Evolutionary conservation across 1,140 invertebrate genomes (phyloP).

Genomic region (Coelopa frigida): DNA sequence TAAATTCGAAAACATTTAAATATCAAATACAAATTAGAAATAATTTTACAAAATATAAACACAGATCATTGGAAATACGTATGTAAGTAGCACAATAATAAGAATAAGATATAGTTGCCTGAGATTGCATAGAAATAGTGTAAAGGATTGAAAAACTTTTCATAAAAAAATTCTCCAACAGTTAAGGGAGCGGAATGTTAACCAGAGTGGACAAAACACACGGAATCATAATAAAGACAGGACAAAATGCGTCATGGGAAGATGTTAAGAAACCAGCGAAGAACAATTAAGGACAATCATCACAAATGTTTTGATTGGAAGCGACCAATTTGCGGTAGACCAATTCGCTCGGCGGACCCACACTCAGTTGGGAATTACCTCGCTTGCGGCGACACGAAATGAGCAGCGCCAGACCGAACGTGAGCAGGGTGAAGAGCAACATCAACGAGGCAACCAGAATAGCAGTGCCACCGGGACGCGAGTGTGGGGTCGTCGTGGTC

Average conservation of each 20-base stretch:
- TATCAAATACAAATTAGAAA: too few relatives aligned
- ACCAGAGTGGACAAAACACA: too few relatives aligned
- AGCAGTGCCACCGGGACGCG: constrained; percentile 35
- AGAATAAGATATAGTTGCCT: background rate
- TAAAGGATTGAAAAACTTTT: too few relatives aligned
- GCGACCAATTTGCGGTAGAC: constrained; percentile 39
- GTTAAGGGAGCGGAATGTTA: too few relatives aligned
- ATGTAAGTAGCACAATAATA: background rate
- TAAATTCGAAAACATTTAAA: too few relatives aligned
- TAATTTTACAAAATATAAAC: too few relatives aligned
- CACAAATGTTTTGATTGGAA: constrained; percentile 35
- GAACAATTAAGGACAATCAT: constrained; percentile 21
- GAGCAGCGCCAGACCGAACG: constrained; percentile 31
- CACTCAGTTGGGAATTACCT: constrained; percentile 31
- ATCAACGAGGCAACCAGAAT: constrained; percentile 34
- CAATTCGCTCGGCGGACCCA: constrained; percentile 28
- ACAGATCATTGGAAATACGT: too few relatives aligned
- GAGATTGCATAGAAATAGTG: too few relatives aligned
- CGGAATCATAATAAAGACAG: background rate
- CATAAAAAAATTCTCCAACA: too few relatives aligned
- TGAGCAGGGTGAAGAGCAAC: constrained; percentile 33
- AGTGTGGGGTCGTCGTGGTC: background rate
- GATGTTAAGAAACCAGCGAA: background rate
- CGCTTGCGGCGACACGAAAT: constrained; percentile 36
- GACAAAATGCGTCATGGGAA: background rate